Base-by-base conservation (phyloP, 2,888 invertebrate species). In the Stomorhina lunata region DNA sequence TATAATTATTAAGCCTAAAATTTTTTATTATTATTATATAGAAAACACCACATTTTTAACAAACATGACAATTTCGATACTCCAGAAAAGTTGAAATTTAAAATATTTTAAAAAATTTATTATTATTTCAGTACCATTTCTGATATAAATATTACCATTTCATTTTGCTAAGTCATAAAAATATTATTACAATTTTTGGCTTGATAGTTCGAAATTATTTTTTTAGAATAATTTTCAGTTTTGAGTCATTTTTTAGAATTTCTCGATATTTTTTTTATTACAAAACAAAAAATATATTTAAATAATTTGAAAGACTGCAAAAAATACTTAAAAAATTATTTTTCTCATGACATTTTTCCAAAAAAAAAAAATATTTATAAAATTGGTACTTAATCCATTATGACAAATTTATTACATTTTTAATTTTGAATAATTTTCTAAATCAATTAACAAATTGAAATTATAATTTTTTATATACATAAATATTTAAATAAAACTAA, bases 341-440 rank as follows among this genome's bases (percentile, higher is more conserved):
- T 45, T 2, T 25, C 20, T 43, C 25, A 53, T 53, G 25, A 53
- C 29, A 57, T 32, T 61, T 50, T 66, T 15, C 61, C 57, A 29
- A 55, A 45, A 27, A 4, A 10, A 25, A 10, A 17, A 17, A 37
- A 25, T 34, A 29, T 50, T 57, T 37, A 61, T 29, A 45, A 37
- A 37, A 71, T 82, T 82, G 79, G 82, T 82, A 82, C 82, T 82
- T 82, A 80, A 81, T 12, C 12, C 34, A 22, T n/a, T 48, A 59
- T 76, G 65, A 61, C 50, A 79, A 76, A 61, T 53, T 71, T 45
- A 76, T 71, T 76, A 43, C 59, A 63, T 29, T 79, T 57, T 59
- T 68, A 1, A 43, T 75, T 76, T 53, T 27, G n/a, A 10, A 25
- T 10, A 68, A 37, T 32, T 79, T 79, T 72, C 29, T 55, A 55